Evolutionary conservation across 2,888 invertebrate species (phyloP), one percentile per base, ranked within the genome.

Genomic region (Portevinia maculata): DNA sequence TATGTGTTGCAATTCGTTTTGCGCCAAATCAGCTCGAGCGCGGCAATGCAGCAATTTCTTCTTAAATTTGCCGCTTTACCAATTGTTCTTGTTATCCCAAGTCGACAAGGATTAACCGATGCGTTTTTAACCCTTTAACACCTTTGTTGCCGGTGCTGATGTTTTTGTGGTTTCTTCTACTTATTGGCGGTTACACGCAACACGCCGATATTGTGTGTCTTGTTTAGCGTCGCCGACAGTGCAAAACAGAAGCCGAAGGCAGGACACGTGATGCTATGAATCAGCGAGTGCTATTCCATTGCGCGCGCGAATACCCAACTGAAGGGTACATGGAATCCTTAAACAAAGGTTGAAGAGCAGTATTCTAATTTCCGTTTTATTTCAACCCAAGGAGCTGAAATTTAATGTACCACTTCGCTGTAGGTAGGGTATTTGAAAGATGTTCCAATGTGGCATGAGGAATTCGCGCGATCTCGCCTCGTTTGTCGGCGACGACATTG

Each of bases 1-100:
- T 84, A 84, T 84, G 73, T 84, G 84, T 79, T 79, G 84, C 84
- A 84, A 84, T 84, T 84, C 84, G 84, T 84, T 84, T 84, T 79
- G 84, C 69, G 73, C 84, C 74, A 79, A 84, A 79, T 84, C 79
- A 67, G 73, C 57, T 74, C 55, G 59, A 59, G 46, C 3, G 75
- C 32, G 46, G 41, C 28, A 28, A 8, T 9, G 44, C 39, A 28
- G 48, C n/a, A 41, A 24, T 21, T 57, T 59, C 59, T 50, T 69
- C 79, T 79, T 79, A 74, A 84, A 84, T 84, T 79, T 52, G 73
- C 84, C 84, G 84, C 84, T 79, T 69, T 59, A 73, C 79, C 84
- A 84, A 84, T 84, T 84, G 84, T 84, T 84, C 84, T 84, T 84
- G 83, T 84, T 84, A 73, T 83, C 76, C 81, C 81, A 64, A 83